These are phyloP conservation scores for Gallinago media DNA, from an alignment of 2,113 vertebrate genomes.

Conservation along the genomic window DNA sequence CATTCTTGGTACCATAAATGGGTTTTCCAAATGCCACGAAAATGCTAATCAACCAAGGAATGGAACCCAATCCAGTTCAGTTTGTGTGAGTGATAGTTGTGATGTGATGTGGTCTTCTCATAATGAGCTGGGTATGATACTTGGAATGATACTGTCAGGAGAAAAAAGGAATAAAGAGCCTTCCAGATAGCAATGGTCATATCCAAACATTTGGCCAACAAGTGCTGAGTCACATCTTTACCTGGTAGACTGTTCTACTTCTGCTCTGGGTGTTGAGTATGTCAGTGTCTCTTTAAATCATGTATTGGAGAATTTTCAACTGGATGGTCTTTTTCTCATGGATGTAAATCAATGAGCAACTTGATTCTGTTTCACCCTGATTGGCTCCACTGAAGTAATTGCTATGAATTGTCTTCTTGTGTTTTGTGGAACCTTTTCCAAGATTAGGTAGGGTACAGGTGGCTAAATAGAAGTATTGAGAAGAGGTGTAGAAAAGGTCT, in stretches of 20 bases:
- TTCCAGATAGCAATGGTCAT: neutral
- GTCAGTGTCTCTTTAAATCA: neutral
- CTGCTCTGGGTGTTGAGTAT: neutral
- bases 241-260: neutral
- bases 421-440: neutral
- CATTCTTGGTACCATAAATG: neutral
- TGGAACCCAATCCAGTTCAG: neutral
- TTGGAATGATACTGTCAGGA: neutral
- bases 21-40: neutral
- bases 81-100: neutral
- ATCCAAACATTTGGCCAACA: neutral
- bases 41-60: neutral
- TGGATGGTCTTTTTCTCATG: neutral
- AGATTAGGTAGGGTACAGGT: neutral
- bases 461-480: neutral
- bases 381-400: neutral
- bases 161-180: neutral
- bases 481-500: neutral
- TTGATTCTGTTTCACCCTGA: neutral
- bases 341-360: neutral
- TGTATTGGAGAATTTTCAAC: neutral
- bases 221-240: neutral
- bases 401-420: neutral
- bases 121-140: accelerated
- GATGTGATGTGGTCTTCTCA: neutral